A percentile compares a stretch with the other conserved stretches of the same genome.
Evolutionary conservation across 37 sponge, comb jelly and placozoan genomes (phyloP).

Genomic region (Spongia lamella): DNA sequence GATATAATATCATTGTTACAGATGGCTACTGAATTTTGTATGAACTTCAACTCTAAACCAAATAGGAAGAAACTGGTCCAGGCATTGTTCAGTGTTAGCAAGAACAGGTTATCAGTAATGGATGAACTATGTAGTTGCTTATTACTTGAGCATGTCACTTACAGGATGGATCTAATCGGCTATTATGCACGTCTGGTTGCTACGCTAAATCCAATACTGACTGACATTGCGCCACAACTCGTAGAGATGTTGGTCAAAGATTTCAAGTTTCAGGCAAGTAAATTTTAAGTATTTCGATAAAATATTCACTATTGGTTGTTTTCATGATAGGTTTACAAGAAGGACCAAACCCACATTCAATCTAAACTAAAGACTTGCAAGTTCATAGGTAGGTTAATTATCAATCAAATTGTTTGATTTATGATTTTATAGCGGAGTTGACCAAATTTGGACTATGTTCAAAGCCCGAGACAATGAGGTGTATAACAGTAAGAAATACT

Average conservation of each 20-base stretch:
- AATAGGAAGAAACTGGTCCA: no score
- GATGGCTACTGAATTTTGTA: conserved; percentile 63
- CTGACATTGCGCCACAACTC: conserved; percentile 79
- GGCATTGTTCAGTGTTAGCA: conserved; percentile 45
- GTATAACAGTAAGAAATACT: conserved; percentile 69
- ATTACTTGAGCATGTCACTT: no score
- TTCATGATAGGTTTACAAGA: conserved; percentile 72
- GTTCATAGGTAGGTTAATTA: conserved; percentile 69
- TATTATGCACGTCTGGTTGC: conserved; percentile 89
- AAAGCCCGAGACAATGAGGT: conserved; percentile 87
- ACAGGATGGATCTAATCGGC: conserved; percentile 87
- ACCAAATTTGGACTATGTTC: conserved; percentile 84
- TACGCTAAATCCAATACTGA: conserved; percentile 81
- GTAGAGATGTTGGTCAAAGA: conserved; percentile 71
- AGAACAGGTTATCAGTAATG: conserved; percentile 85
- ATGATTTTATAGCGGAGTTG: conserved; percentile 68
- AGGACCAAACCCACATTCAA: conserved; percentile 85
- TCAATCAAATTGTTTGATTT: background rate
- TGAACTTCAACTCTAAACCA: conserved; percentile 7
- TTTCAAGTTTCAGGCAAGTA: conserved; percentile 51
- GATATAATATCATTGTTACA: no score
- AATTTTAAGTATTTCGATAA: no score
- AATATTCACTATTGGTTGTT: background rate
- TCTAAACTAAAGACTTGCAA: conserved; percentile 87
- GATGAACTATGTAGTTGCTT: background rate